Evolutionary conservation across 2,113 vertebrate genomes (phyloP).

Genomic region (Xerus inauris): DNA sequence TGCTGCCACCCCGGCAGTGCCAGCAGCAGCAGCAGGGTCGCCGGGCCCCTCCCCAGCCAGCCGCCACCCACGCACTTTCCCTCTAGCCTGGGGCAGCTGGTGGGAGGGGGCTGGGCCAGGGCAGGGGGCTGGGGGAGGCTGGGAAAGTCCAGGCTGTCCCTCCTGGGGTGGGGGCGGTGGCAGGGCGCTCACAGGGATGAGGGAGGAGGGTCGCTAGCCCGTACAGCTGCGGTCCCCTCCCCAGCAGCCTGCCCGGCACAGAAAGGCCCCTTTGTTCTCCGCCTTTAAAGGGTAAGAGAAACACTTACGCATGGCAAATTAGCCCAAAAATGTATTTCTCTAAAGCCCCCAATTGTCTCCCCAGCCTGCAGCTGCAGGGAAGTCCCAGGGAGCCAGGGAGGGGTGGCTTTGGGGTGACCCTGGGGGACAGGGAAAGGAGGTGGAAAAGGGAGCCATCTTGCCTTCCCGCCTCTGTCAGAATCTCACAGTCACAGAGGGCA

Average conservation of each 20-base stretch:
- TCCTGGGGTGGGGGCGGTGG: slow-evolving; percentile 45
- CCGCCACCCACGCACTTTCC: slow-evolving; percentile 73
- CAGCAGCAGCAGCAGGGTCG: no score
- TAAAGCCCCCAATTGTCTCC: slow-evolving; percentile 91
- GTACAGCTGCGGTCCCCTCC: slow-evolving; percentile 89
- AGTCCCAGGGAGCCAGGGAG: slow-evolving; percentile 87
- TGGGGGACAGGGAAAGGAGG: slow-evolving; percentile 82
- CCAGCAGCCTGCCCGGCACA: slow-evolving; percentile 86
- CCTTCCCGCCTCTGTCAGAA: slow-evolving; percentile 64
- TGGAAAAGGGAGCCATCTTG: slow-evolving; percentile 58
- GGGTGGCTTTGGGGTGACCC: slow-evolving; percentile 81
- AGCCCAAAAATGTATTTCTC: slow-evolving; percentile 93
- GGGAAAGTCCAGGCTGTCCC: slow-evolving; percentile 80
- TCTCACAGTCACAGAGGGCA: slow-evolving; percentile 26
- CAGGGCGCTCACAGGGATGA: slow-evolving; percentile 76
- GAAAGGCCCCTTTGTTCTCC: slow-evolving; percentile 90
- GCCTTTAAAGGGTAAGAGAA: slow-evolving; percentile 92
- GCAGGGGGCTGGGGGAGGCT: slow-evolving; percentile 77
- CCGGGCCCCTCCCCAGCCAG: slow-evolving; percentile 65
- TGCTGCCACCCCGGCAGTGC: neutral
- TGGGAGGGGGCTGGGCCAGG: slow-evolving; percentile 66
- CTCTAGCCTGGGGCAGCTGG: slow-evolving; percentile 81
- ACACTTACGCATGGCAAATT: slow-evolving; percentile 93
- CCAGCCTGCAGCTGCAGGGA: slow-evolving; percentile 91
- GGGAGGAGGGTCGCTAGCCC: slow-evolving; percentile 84